Evolutionary conservation across 92 coral and sea anemone genomes (phyloP).

Genomic region (Siderastrea radians): DNA sequence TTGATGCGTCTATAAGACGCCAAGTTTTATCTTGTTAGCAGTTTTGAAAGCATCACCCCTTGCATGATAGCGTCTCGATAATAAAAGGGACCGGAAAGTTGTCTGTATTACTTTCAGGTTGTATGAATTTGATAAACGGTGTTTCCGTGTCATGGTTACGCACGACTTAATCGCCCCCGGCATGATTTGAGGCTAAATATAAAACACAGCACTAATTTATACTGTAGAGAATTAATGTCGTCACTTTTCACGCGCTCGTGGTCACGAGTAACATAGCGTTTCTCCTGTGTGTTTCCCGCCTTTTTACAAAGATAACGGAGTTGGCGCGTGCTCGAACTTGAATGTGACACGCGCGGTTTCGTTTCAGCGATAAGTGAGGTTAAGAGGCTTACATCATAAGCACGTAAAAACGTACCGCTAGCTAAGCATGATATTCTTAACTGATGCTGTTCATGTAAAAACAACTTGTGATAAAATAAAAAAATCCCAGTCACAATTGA

Average conservation of each 20-base stretch:
- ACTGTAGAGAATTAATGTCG: background rate
- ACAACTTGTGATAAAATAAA: background rate
- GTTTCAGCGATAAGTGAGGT: background rate
- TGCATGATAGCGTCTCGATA: background rate
- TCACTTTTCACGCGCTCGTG: slow-evolving; percentile 9
- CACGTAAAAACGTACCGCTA: slow-evolving; percentile 5
- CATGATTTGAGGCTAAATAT: slow-evolving; percentile 6
- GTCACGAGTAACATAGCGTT: background rate
- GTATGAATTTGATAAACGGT: background rate
- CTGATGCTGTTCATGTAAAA: background rate
- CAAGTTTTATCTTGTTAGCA: background rate
- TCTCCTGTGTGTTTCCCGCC: slow-evolving; percentile 18
- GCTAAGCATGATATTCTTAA: background rate
- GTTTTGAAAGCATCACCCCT: background rate
- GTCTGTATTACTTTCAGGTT: slow-evolving; percentile 13
- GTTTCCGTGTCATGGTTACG: slow-evolving; percentile 26
- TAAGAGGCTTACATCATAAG: background rate
- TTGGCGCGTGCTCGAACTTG: slow-evolving; percentile 12
- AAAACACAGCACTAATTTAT: background rate
- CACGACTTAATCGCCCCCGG: slow-evolving; percentile 4
- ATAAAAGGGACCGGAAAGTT: slow-evolving; percentile 30
- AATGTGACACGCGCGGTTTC: slow-evolving; percentile 9
- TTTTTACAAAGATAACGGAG: slow-evolving; percentile 1
- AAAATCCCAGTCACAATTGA: background rate
- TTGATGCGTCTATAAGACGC: slow-evolving; percentile 21